Base-by-base conservation (phyloP, 2,113 vertebrate genomes). In the Hymenochirus boettgeri region DNA sequence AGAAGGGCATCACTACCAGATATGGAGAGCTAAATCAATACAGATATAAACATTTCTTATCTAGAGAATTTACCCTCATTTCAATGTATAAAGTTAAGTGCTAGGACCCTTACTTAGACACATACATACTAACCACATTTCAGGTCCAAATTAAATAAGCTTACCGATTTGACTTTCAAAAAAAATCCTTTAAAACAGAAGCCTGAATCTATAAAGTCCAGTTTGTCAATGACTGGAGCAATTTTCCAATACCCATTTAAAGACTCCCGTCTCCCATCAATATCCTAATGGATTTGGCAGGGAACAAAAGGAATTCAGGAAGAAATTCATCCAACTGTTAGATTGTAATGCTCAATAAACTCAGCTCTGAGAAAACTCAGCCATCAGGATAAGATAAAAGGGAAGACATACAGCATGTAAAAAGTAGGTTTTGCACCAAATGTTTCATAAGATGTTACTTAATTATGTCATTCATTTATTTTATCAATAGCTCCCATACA, bases 1-100 rank as follows among this genome's bases (percentile, higher is more conserved):
- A 76, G 72, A 78, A 77, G 75, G 73, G 74, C 75, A 76, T 80
- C 80, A 71, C 65, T 80, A 71, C 10, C 77, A 71, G 77, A 73
- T 80, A 82, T 51, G 51, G 73, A 83, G 75, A 77, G 77, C 56
- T 75, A 84, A 84, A 86, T 85, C 81, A 77, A 86, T 83, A 80
- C 61, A 74, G 77, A 76, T 76, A 82, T 76, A 78, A 78, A 83
- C 72, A 77, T 71, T 81, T 60, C 61, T 74, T 72, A 24, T 70
- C 73, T 69, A 74, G 73, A 75, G 66, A 25, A 24, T 75, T 74
- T 78, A 77, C 63, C 75, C 70, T 17, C 62, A 70, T 67, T 75
- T 56, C 62, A 56, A 67, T 57, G 45, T 70, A 69, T 37, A 61
- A 66, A 75, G 71, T 22, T 63, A 17, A 5, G 39, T 35, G 33